Base-by-base conservation (phyloP, 2,888 invertebrate species). In the Lasioglossum figueresi region DNA sequence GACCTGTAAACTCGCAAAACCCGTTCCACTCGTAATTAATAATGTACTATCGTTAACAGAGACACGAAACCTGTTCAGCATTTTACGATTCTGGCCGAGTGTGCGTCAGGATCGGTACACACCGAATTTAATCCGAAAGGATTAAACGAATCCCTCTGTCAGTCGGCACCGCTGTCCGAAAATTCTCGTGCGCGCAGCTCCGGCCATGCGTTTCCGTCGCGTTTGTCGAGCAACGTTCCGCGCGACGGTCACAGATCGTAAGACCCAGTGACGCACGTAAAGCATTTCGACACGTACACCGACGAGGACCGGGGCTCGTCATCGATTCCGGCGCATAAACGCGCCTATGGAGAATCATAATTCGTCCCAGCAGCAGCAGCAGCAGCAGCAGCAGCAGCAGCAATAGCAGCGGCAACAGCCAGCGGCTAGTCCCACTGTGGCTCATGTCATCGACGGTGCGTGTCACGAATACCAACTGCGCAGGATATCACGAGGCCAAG, bases 401-500 rank as follows among this genome's bases (percentile, higher is more conserved):
- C 45, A 16, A n/a, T n/a, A n/a, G n/a, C n/a, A n/a, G n/a, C n/a
- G n/a, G n/a, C n/a, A 4, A 2, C 23, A 23, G 23, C 52, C n/a
- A 1, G 52, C 52, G 59, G 43, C 48, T 71, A 27, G 79, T 85
- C 85, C 85, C 85, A 78, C 74, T 77, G 83, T 59, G 86, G 86
- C 70, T 83, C 86, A 56, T 83, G 86, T 86, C 86, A 87, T 83
- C 86, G 86, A 78, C 78, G 86, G 80, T 87, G 86, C 86, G 86
- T 87, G 86, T 82, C 86, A 80, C 86, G 86, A 87, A 86, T 87
- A 52, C 83, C 82, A 80, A 86, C 79, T 76, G 59, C 56, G 78
- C 8, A 45, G 43, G 37, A 37, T 23, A 52, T 10, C 10, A 52
- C 52, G 52, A 52, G 23, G 37, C 23, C 3, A 34, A 16, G 66